Base-by-base conservation (phyloP, 2,888 invertebrate genomes). In the Calliphora vomitoria region DNA sequence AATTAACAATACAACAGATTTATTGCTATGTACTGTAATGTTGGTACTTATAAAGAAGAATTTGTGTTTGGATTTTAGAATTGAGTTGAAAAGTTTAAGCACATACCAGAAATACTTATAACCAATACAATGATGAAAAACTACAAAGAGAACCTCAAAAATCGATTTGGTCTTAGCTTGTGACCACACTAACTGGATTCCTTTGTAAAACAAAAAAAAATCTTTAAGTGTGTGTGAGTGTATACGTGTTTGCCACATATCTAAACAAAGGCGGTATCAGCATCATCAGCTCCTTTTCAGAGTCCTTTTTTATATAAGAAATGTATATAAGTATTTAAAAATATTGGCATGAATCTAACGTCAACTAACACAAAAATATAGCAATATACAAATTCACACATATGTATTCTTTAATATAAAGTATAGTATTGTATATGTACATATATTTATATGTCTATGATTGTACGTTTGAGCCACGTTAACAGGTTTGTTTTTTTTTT, bases 91-190 rank as follows among this genome's bases (percentile, higher is more conserved):
- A 35, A 35, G 6, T 35, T 5, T 35, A 35, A 35, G 6, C 35
- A 35, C 35, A 35, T 35, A 6, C 35, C 6, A 35, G 5, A 31
- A 31, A 15, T 75, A 11, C 41, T 15, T 75, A 41, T 10, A 47
- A 25, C 15, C 38, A 15, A 2, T 15, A 53, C 8, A 53, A 1
- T 53, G 4, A 8, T 10, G 18, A 60, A 44, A 75, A 81, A 1
- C 71, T 10, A 55, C 55, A 75, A 81, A 72, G 58, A 44, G 62
- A 50, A 79, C 69, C 60, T 64, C 25, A 82, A 79, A 79, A 79
- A 86, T 82, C 68, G 78, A 82, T 79, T 35, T 82, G 62, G 86
- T 86, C 81, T 81, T 20, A 55, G 47, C 66, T 64, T 78, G 44
- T 78, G 35, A 78, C 76, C 79, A 69, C 79, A 74, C 41, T 69